Conservation (phyloP, 2,888 invertebrate species). For the Drosophila leonis region DNA sequence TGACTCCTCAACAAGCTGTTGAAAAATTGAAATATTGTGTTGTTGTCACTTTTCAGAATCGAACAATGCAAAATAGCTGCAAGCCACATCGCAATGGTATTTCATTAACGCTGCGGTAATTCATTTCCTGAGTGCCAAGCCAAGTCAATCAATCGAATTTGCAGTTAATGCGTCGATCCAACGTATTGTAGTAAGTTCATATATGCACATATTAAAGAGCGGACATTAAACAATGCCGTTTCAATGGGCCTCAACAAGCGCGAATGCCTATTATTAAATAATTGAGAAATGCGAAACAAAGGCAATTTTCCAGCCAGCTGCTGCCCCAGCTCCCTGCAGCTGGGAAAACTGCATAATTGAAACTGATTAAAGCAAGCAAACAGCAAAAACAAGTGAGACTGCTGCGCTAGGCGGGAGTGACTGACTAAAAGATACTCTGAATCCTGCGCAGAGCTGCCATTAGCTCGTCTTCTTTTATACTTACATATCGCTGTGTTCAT, state of each 20-base stretch:
- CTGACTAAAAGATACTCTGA: neutral
- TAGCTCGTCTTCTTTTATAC: too few species aligned
- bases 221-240: conserved; percentile 26
- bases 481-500: too few species aligned
- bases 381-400: neutral
- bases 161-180: conserved; percentile 21
- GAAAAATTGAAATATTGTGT: neutral
- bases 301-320: conserved; percentile 6
- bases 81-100: neutral
- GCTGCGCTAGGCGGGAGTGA: neutral
- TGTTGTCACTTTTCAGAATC: neutral
- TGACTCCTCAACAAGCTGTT: neutral
- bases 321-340: neutral
- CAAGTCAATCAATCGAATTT: conserved; percentile 27
- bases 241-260: neutral
- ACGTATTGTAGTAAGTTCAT: neutral
- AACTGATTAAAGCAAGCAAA: conserved; percentile 25
- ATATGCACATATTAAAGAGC: conserved; percentile 19
- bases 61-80: neutral
- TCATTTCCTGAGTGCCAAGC: conserved; percentile 28
- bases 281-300: conserved; percentile 32
- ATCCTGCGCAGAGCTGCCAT: too few species aligned
- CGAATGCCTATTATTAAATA: conserved; percentile 33
- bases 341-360: conserved; percentile 37
- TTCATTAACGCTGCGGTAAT: conserved; percentile 6